These are phyloP conservation scores for Drepana arcuata DNA, from an alignment of 1,140 invertebrate genomes.

Conservation along the genomic window DNA sequence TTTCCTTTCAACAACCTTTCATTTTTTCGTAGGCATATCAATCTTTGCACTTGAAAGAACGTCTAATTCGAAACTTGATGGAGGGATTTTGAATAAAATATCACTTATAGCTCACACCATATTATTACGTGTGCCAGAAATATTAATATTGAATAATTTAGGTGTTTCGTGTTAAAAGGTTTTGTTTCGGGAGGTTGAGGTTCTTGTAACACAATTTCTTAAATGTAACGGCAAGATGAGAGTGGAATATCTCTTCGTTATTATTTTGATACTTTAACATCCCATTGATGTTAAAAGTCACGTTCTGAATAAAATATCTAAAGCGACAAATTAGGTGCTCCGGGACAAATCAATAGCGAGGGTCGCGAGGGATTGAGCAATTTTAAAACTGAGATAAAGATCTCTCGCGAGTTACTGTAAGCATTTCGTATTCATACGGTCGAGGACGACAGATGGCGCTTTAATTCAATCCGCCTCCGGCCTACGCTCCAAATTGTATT, in stretches of 20 bases:
- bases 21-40: conserved; percentile 38
- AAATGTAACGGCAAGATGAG: too few species aligned
- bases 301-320: conserved; percentile 45
- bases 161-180: too few species aligned
- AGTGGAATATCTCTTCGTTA: too few species aligned
- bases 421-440: conserved; percentile 68
- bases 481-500: conserved; percentile 65
- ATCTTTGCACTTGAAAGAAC: conserved; percentile 31
- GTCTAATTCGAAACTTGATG: conserved; percentile 28
- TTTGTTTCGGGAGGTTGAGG: too few species aligned
- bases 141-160: too few species aligned
- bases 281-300: conserved; percentile 33
- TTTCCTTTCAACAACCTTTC: conserved; percentile 46
- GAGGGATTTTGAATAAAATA: conserved; percentile 28
- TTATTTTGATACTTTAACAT: too few species aligned
- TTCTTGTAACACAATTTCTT: too few species aligned
- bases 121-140: too few species aligned
- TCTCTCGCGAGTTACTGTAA: conserved; percentile 52
- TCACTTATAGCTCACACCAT: conserved; percentile 11
- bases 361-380: conserved; percentile 54
- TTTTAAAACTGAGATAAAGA: conserved; percentile 72
- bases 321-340: conserved; percentile 51
- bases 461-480: conserved; percentile 67
- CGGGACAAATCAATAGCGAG: conserved; percentile 58
- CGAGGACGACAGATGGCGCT: conserved; percentile 64